Evolutionary conservation across 2,888 invertebrate species (phyloP).

Genomic region (Apotomis betuletana): DNA sequence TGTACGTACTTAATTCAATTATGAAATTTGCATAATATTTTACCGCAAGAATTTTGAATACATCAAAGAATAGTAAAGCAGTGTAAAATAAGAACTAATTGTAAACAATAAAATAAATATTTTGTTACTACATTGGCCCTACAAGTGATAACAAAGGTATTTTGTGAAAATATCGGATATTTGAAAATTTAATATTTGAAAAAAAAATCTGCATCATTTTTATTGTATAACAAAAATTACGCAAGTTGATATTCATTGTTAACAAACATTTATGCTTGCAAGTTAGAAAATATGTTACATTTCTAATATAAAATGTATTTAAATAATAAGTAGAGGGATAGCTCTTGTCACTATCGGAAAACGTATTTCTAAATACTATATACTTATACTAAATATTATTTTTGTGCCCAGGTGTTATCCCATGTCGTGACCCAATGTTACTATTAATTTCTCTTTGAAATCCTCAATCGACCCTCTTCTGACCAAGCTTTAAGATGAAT

Average conservation of each 20-base stretch:
- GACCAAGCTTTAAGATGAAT: slow-evolving; percentile 3
- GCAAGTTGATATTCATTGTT: too few relatives aligned
- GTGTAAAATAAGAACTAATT: background rate
- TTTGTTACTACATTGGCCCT: too few relatives aligned
- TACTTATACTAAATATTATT: too few relatives aligned
- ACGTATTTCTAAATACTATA: too few relatives aligned
- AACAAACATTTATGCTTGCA: too few relatives aligned
- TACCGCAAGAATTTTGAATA: slow-evolving; percentile 21
- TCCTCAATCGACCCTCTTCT: slow-evolving; percentile 3
- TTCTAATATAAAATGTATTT: too few relatives aligned
- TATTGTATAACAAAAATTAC: too few relatives aligned
- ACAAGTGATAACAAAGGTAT: background rate
- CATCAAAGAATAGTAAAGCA: background rate
- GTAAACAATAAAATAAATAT: background rate
- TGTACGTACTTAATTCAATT: slow-evolving; percentile 26
- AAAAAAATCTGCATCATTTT: too few relatives aligned
- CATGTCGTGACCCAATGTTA: background rate
- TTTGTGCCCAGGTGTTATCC: background rate
- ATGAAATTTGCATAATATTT: slow-evolving; percentile 33
- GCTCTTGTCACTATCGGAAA: too few relatives aligned
- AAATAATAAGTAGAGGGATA: too few relatives aligned
- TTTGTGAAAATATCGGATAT: background rate
- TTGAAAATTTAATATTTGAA: too few relatives aligned
- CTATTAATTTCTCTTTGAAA: background rate
- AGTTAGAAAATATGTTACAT: too few relatives aligned